Conservation (phyloP, 1,140 invertebrate genomes). For the Semibalanus balanoides region DNA sequence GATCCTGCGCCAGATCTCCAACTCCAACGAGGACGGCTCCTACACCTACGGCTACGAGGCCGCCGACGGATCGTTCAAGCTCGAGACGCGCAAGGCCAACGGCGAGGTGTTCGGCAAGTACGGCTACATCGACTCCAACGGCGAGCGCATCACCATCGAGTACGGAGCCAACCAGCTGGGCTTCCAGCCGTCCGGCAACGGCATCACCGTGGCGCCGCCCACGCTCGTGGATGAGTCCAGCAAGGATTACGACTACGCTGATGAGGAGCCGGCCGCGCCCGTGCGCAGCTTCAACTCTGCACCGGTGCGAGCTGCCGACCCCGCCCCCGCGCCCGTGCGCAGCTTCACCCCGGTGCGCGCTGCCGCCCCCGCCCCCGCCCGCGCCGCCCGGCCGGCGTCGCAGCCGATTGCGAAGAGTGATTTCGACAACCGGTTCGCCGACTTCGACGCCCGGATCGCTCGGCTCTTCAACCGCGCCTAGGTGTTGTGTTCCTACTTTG, state of each 20-base stretch:
- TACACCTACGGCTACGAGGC: constrained; percentile 74
- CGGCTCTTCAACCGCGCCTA: neutral
- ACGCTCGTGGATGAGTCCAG: neutral
- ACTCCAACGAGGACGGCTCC: constrained; percentile 64
- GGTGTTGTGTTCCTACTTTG: no score
- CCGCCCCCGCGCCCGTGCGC: no score
- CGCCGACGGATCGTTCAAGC: constrained; percentile 63
- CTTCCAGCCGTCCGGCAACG: constrained; percentile 23
- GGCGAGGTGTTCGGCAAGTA: constrained; percentile 75
- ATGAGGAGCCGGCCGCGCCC: neutral
- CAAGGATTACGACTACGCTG: neutral
- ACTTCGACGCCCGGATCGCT: neutral
- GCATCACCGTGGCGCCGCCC: constrained; percentile 15
- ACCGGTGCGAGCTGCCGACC: no score
- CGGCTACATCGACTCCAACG: constrained; percentile 63
- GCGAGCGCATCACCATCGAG: constrained; percentile 67
- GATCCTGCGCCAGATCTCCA: constrained; percentile 58
- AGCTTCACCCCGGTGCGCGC: no score
- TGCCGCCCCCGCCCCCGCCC: no score
- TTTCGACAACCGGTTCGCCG: neutral
- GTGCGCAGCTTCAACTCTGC: no score
- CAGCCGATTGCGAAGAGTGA: neutral
- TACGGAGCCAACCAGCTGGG: constrained; percentile 37
- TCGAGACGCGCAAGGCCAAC: constrained; percentile 60
- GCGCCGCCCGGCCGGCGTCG: no score